Evolutionary conservation across 2,797 vertebrate genomes (phyloP), one percentile per base, ranked within the genome.

Genomic region (Clarias platycephalus): DNA sequence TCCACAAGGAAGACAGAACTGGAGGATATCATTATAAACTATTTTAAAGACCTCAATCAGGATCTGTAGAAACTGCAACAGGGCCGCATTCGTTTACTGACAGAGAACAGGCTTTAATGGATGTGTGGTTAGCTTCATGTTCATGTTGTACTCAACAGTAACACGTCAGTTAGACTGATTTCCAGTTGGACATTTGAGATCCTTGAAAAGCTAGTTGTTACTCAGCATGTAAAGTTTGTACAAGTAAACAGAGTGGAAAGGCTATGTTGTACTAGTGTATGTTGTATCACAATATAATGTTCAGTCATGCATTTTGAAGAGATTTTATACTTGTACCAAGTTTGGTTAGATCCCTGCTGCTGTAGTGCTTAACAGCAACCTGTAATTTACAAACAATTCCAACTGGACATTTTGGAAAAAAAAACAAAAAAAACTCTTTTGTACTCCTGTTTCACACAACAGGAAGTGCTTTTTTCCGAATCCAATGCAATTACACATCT

Each of bases 1-100:
- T 90, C 89, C 89, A 67, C 26, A 53, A 87, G 68, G 78, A 85
- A 84, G 86, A 84, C 82, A 77, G 81, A 81, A 75, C 82, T 85
- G 53, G 75, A 70, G 83, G 87, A 83, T 86, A 88, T 89, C 88
- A 85, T 87, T 86, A 80, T 84, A 82, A 70, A 68, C 31, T 75
- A 75, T 57, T 85, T 80, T 86, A 86, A 64, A 86, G 77, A 84
- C 79, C 62, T 80, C 79, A 63, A 85, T 80, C 77, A 75, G 34
- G 31, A 81, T 67, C 40, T 58, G 72, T 22, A 83, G 81, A 44
- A 83, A 70, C 24, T 37, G 62, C 58, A 31, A 55, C 26, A 58
- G 28, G 62, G 77, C 49, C 16, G 24, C 71, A 70, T 60, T 18
- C 62, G 62, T 70, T 84, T 70, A 49, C 70, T 55, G n/a, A 86